Evolutionary conservation across 2,113 vertebrate genomes (phyloP), one percentile per base, ranked within the genome.

Genomic region (Tetrao urogallus): DNA sequence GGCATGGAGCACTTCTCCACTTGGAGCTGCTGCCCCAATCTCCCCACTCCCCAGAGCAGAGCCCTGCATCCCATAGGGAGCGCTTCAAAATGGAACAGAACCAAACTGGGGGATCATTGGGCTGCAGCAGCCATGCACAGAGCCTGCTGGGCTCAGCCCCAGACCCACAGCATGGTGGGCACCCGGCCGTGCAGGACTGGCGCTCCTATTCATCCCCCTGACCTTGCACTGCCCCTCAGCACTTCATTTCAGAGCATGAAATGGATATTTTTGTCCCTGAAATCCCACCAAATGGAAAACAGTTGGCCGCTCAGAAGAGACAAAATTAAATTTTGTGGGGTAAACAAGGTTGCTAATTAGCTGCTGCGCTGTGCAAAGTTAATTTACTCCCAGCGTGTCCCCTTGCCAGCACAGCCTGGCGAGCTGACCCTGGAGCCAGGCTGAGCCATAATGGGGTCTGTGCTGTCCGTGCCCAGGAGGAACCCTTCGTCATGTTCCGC

Each of bases 401-500:
- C 42, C 2, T 61, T 67, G 88, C 83, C 92, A 94, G 22, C 76
- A 54, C 76, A 71, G 92, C 78, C 63, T 32, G 48, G 13, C 75
- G 66, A 87, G 64, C 63, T 2, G 27, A 64, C 72, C 25, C 34
- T 45, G 73, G 27, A 54, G 15, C 74, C n/a, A 28, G 2, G 12
- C 34, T 4, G 22, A 52, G 60, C 86, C 54, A 4, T 32, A 50
- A 34, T 0, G 1, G 27, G 50, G 54, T 32, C 52, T 84, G 30
- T 80, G 52, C 67, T 90, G 47, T 54, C 69, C 96, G 2, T 66
- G 57, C 92, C 86, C 94, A 99, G 99, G 99, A 99, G 94, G 99
- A 99, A 96, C 99, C 99, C 92, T 99, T 99, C 58, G 98, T 99
- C 97, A 99, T 99, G 99, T 99, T 99, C 98, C 98, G 98, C 81